Evolutionary conservation across 2,113 vertebrate genomes (phyloP).

Genomic region (Phaethon lepturus): DNA sequence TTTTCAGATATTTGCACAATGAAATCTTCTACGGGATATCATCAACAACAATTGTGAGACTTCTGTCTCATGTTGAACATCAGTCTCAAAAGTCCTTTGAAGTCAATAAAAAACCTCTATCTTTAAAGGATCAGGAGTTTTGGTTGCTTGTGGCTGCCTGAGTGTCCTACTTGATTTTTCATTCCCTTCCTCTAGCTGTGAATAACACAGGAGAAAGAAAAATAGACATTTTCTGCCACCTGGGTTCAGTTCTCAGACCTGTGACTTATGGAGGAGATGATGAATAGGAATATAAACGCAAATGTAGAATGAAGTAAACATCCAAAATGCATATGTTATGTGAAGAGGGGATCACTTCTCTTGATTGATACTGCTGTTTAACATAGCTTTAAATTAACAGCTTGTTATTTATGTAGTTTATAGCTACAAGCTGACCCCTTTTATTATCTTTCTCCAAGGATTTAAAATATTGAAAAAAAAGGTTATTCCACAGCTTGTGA

Average conservation of each 20-base stretch:
- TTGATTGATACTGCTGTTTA: not conserved
- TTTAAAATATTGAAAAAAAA: not conserved
- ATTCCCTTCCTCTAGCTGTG: not conserved
- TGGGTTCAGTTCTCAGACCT: not conserved
- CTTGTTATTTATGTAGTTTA: not conserved
- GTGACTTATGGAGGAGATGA: not conserved
- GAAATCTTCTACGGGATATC: not conserved
- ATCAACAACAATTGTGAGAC: not conserved
- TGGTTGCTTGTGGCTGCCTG: not conserved
- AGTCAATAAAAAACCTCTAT: not conserved
- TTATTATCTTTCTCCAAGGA: not conserved
- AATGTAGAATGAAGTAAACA: not conserved
- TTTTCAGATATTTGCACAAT: not conserved
- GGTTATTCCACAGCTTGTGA: not conserved
- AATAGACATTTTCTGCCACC: not conserved
- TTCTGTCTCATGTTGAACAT: not conserved
- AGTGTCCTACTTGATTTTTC: not conserved
- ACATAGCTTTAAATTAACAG: not conserved
- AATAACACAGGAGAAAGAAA: not conserved
- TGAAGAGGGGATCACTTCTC: not conserved
- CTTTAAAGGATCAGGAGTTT: not conserved
- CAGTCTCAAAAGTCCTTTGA: not conserved
- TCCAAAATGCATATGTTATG: not conserved
- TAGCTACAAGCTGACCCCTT: not conserved
- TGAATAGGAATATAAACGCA: not conserved